phyloP scores from a whole-genome alignment of 2,113 vertebrate species.

The Phyllostomus discolor region DNA sequence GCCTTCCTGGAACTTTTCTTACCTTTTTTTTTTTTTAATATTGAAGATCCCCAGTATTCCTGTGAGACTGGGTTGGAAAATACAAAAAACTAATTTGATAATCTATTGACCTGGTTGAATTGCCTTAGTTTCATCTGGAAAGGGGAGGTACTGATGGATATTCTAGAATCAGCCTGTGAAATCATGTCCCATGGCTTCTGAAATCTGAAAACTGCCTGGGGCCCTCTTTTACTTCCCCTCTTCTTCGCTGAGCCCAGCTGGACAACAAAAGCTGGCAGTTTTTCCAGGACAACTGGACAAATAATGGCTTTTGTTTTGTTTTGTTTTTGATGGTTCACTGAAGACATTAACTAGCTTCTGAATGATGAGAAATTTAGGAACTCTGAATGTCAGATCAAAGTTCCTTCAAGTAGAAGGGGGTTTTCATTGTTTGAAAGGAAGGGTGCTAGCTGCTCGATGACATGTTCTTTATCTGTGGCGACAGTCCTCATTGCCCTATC shows the following conservation, averaged over 20 bases:
- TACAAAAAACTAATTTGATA: background rate
- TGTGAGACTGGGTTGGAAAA: background rate
- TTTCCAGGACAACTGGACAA: background rate
- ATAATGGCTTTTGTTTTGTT: background rate
- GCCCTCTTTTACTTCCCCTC: background rate
- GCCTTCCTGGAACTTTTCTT: background rate
- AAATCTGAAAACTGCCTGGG: background rate
- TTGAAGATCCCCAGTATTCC: background rate
- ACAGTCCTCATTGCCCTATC: background rate
- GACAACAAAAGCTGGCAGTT: background rate
- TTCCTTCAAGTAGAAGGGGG: background rate
- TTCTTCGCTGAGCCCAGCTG: background rate
- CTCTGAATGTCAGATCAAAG: conserved; percentile 17
- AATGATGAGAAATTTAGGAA: background rate
- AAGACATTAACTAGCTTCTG: background rate
- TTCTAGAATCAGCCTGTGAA: background rate
- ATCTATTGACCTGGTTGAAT: background rate
- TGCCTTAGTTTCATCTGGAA: background rate
- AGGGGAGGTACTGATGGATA: background rate
- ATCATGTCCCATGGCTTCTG: background rate
- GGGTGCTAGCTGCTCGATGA: background rate
- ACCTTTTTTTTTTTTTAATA: background rate
- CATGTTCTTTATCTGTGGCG: background rate
- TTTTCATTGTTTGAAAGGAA: conserved; percentile 21
- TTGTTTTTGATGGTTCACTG: background rate